These are phyloP conservation scores for Ormia ochracea DNA, from an alignment of 2,888 invertebrate genomes.

Conservation along the genomic window DNA sequence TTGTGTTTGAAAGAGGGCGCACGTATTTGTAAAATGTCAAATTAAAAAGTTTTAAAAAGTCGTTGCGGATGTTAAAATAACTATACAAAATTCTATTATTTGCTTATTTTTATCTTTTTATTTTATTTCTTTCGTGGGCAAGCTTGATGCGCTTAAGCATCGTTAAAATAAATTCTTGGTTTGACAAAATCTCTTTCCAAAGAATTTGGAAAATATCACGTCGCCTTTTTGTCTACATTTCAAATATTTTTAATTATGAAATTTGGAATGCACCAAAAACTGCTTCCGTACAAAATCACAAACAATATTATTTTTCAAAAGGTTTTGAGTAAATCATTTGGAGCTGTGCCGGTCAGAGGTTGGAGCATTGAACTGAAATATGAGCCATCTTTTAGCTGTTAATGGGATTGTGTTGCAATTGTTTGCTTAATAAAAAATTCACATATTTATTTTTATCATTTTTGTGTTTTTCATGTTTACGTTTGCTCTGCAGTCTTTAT, in stretches of 20 bases:
- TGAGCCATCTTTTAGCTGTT: conserved; percentile 28
- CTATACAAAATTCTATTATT: not conserved
- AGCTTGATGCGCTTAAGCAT: not conserved
- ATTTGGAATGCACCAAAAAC: not conserved
- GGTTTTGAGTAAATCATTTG: not conserved
- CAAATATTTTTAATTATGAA: not conserved
- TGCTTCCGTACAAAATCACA: no score
- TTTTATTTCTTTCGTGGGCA: not conserved
- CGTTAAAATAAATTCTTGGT: not conserved
- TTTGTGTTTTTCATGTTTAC: not conserved
- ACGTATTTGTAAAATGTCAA: conserved; percentile 44
- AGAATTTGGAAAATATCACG: conserved; percentile 10
- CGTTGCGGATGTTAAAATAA: conserved; percentile 48
- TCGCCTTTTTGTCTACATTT: not conserved
- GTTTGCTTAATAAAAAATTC: conserved; percentile 3
- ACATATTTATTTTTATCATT: no score
- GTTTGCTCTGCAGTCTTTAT: not conserved
- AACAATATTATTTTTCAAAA: no score
- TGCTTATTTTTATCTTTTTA: not conserved
- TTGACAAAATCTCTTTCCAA: not conserved
- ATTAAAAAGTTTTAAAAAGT: not conserved
- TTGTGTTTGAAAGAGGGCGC: conserved; percentile 12
- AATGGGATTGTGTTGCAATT: conserved; percentile 37
- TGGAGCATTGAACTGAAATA: not conserved
- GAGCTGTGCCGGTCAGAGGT: not conserved